These are phyloP conservation scores for Pagrus major DNA, from an alignment of 2,113 vertebrate species.

Conservation along the genomic window DNA sequence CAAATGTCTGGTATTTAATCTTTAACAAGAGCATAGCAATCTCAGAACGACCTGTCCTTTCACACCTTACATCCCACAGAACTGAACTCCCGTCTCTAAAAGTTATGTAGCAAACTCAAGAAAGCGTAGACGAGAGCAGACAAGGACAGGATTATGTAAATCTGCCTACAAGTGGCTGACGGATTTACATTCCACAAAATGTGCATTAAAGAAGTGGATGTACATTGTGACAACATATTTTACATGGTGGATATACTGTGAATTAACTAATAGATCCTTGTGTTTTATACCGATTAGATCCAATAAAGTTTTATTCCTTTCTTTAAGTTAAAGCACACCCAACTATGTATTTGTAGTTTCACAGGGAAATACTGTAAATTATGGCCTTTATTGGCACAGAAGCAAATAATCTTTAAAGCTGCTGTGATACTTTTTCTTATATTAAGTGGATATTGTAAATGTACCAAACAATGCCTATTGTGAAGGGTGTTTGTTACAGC, in stretches of 20 bases:
- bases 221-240: neutral
- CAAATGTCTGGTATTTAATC: neutral
- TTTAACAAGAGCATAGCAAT: too few species aligned
- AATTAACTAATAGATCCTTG: neutral
- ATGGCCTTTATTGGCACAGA: neutral
- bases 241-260: neutral
- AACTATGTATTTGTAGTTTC: neutral
- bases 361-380: neutral
- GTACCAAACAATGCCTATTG: neutral
- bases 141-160: neutral
- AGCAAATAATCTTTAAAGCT: neutral
- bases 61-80: neutral
- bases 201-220: neutral
- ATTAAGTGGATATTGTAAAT: too few species aligned
- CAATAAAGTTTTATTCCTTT: neutral
- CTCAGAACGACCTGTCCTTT: neutral
- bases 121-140: neutral
- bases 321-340: neutral
- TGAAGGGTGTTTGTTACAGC: neutral
- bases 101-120: neutral
- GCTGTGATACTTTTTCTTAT: neutral
- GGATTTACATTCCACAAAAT: conserved; percentile 1
- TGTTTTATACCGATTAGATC: neutral
- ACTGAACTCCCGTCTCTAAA: neutral
- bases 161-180: neutral